Base-by-base conservation (phyloP, 2,113 vertebrate species). In the Hepsetus odoe region DNA sequence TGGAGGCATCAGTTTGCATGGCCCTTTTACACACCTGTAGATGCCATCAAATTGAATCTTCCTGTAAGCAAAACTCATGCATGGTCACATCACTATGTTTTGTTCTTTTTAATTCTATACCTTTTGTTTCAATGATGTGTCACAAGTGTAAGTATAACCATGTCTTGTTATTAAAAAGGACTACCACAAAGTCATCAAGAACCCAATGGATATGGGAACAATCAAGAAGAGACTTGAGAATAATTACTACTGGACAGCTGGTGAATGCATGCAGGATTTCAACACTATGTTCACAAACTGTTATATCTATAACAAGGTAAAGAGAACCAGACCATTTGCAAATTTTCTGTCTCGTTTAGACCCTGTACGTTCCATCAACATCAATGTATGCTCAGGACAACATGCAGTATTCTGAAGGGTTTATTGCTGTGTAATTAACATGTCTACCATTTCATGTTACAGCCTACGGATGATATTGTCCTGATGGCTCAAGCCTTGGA, bases 281-380 rank as follows among this genome's bases (percentile, higher is more conserved):
- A 99, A 99, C 93, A 99, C 97, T 90, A 99, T 99, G 98, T 99
- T 99, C 90, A 99, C 98, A 88, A 99, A 99, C 78, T 99, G 98
- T 87, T 99, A 99, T 82, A 99, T 99, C 84, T 99, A 99, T 80
- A 99, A 98, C 91, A 98, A 98, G 97, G 97, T 98, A 89, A 28
- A 58, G 20, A 28, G 7, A 69, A n/a, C 16, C 26, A 24, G 11
- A 40, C 49, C 11, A 1, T 44, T 67, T 14, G 3, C 3, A 28
- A 32, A 26, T 56, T 26, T 30, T 22, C 16, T 62, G 24, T 73
- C 7, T 18, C 18, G 42, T 42, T 44, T 49, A 1, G 46, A 49
- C 46, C 18, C 42, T 46, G 46, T n/a, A 9, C 24, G n/a, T 46
- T 71, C 4, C 20, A 12, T 28, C 4, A 24, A 10, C 20, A 72